Base-by-base conservation (phyloP, 2,797 vertebrate species). In the Tragopan temminckii region DNA sequence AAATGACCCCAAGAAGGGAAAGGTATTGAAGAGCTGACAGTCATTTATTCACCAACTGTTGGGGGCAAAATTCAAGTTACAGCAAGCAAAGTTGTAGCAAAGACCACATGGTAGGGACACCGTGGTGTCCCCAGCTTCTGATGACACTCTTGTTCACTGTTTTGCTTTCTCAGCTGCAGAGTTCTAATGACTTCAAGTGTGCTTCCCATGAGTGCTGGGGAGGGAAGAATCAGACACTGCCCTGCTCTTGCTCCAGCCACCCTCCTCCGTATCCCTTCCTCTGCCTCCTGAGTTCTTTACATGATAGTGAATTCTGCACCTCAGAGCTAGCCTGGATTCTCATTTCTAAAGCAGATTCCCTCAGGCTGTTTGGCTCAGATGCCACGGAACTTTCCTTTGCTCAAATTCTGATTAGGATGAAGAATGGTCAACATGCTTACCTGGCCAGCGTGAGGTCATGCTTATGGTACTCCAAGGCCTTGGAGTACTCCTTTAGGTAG, bases 381-480 rank as follows among this genome's bases (percentile, higher is more conserved):
- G 40, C 69, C 14, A 17, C 23, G 53, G 59, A 38, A 27, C 5
- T 31, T 18, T 5, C 18, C 67, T n/a, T 40, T 1, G 0, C 13
- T 36, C 43, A 5, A 19, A 11, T 9, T 2, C 38, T 2, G 2
- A 3, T 18, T 8, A 64, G 24, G 40, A 59, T 0, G 1, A 43
- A 43, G 33, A 31, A 38, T n/a, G 3, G 31, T 72, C 76, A 42
- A 13, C 8, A 18, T 5, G 15, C 97, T 98, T 95, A 99, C 99
- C 99, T 99, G 91, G 99, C 99, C 94, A 99, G 96, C 5, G 98
- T 99, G 24, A 99, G 99, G 96, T 99, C 99, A 0, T 99, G 99
- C 11, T 97, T 98, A 89, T 99, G 99, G 97, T 99, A 99, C 67
- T 99, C 98, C 94, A 99, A 96, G 5, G 99, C 99, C 81, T 99